Percentiles rank a stretch among this genome's conserved stretches.
Conservation (phyloP, 2,113 vertebrate genomes). For the Dicrurus megarhynchus region DNA sequence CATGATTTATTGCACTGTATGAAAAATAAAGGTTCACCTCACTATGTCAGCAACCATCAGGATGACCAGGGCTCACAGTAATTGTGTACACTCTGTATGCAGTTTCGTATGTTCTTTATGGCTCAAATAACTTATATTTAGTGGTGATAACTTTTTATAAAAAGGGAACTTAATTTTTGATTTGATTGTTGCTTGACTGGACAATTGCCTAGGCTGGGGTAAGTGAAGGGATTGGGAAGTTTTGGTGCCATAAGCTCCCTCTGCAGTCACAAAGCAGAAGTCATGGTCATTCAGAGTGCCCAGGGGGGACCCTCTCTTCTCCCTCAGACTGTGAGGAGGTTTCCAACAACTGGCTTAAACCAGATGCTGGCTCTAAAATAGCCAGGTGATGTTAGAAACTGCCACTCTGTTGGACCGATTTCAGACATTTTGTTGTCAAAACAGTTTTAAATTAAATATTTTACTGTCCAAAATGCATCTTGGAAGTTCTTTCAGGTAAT, state of each 20-base stretch:
- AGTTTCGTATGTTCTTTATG: not conserved
- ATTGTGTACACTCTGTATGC: not conserved
- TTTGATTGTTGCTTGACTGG: not conserved
- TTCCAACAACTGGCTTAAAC: not conserved
- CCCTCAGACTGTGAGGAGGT: not conserved
- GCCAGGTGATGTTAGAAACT: not conserved
- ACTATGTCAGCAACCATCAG: rapidly evolving
- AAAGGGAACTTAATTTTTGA: not conserved
- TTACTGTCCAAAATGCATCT: not conserved
- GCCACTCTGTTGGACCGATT: not conserved
- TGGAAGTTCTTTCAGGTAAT: not conserved
- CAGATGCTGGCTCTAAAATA: not conserved
- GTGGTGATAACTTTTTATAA: not conserved
- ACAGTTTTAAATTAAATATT: not conserved
- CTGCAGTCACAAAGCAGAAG: not conserved
- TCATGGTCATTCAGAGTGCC: rapidly evolving
- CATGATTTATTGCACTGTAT: not conserved
- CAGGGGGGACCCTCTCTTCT: rapidly evolving
- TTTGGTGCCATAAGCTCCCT: not conserved
- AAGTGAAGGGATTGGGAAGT: not conserved
- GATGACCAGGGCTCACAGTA: not conserved
- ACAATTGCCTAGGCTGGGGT: not conserved
- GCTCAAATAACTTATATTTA: not conserved
- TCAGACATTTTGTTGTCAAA: not conserved
- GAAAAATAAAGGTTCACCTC: not conserved